A percentile compares a stretch with the other conserved stretches of the same genome.
Evolutionary conservation across 1,140 invertebrate genomes (phyloP).

Genomic region (Stegodyphus dumicola): DNA sequence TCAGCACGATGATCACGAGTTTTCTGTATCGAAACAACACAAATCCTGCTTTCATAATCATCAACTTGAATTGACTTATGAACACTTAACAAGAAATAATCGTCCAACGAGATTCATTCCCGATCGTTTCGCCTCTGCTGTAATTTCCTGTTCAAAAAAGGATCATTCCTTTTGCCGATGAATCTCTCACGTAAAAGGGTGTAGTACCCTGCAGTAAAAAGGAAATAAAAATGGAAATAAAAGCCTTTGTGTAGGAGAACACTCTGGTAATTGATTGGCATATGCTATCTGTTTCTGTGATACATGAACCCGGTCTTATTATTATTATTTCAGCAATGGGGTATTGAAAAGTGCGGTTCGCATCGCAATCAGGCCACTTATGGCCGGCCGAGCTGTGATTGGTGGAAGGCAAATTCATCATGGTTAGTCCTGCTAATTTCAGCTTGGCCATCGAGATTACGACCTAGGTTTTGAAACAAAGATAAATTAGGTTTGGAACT

Average conservation of each 20-base stretch:
- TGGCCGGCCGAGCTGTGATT: background rate
- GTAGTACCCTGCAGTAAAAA: too few relatives aligned
- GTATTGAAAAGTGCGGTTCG: background rate
- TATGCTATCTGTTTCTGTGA: background rate
- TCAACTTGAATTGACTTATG: background rate
- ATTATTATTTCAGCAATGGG: constrained; percentile 10
- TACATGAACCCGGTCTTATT: constrained; percentile 23
- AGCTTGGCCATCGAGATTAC: background rate
- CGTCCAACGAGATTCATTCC: background rate
- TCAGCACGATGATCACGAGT: too few relatives aligned
- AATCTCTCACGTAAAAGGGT: background rate
- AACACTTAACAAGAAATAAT: constrained; percentile 8
- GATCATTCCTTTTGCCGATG: background rate
- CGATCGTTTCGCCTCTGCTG: background rate
- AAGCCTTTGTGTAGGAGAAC: too few relatives aligned
- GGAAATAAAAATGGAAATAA: too few relatives aligned
- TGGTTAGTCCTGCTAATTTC: constrained; percentile 33
- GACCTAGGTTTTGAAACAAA: background rate
- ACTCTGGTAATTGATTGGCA: too few relatives aligned
- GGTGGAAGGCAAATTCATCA: background rate
- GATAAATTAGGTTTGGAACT: constrained; percentile 14
- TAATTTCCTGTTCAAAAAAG: constrained; percentile 18
- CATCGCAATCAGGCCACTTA: background rate
- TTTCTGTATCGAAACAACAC: too few relatives aligned
- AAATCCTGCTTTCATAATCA: background rate